Evolutionary conservation across 2,113 vertebrate species (phyloP).

Genomic region (Cranoglanis bouderius): DNA sequence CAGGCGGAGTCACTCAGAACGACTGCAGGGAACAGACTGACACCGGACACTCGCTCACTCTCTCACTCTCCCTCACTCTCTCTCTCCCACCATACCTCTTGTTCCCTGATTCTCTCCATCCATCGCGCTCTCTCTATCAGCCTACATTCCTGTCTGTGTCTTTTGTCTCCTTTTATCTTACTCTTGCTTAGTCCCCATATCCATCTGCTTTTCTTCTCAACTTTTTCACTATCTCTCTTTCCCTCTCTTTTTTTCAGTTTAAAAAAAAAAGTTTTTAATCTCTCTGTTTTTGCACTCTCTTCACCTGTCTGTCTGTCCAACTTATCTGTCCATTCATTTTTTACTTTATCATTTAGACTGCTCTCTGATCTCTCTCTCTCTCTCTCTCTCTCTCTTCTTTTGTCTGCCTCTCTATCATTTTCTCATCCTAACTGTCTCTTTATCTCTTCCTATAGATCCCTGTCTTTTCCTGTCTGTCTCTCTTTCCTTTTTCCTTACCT

Average conservation of each 20-base stretch:
- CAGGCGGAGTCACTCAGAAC: constrained; percentile 10
- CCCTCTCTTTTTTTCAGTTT: too few relatives aligned
- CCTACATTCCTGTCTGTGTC: neutral
- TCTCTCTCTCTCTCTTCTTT: neutral
- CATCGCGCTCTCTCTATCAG: neutral
- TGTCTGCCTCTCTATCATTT: neutral
- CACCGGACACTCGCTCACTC: neutral
- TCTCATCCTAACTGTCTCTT: neutral
- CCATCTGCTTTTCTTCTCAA: neutral
- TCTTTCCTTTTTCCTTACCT: neutral
- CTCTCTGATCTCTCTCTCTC: neutral
- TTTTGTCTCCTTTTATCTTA: neutral
- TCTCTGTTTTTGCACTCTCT: neutral
- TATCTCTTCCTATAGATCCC: neutral
- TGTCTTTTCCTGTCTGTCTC: neutral
- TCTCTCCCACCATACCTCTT: neutral
- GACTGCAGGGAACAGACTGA: constrained; percentile 34
- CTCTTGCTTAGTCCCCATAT: neutral
- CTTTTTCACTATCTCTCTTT: neutral
- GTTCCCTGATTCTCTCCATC: neutral
- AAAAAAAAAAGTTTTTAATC: neutral
- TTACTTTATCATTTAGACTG: neutral
- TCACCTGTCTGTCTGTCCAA: neutral
- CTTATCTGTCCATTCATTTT: neutral
- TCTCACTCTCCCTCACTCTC: neutral